Evolutionary conservation across 2,888 invertebrate genomes (phyloP), one percentile per base, ranked within the genome.

Genomic region (Drosophila fungiperda): DNA sequence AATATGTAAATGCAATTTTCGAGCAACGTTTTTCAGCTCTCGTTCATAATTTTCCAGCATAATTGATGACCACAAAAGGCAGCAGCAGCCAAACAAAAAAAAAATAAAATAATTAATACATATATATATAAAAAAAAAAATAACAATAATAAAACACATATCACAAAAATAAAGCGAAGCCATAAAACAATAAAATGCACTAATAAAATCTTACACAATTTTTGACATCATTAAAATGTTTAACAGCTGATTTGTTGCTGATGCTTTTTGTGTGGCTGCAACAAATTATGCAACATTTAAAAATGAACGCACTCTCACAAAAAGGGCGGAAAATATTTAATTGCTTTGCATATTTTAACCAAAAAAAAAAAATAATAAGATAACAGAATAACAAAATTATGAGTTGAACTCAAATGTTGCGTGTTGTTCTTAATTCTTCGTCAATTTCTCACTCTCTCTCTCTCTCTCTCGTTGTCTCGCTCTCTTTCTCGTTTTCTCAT

Each of bases 191-290:
- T 90, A 77, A 88, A 85, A 80, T 71, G 73, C 77, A 86, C 73
- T 73, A 82, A 77, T 88, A 90, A 90, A 82, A 85, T 76, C 88
- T 71, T 74, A 70, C 76, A 65, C 59, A 88, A 5, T 79, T 74
- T 89, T 77, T 50, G 70, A 83, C 73, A 85, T 88, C 76, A 84
- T 88, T 90, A 76, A 80, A 86, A 75, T 73, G 65, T 68, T 77
- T 58, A 52, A 70, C 57, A 74, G 63, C 80, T 69, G 63, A 79
- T 82, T 80, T 80, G 72, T 38, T 76, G 68, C 61, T 54, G 49
- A 15, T 66, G 40, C 54, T 66, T 61, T 57, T 40, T 76, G 61
- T 76, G 61, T 45, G 29, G 58, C 60, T 62, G 75, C 73, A 65
- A 59, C 69, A 76, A 76, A 62, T 73, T 61, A 64, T 45, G 57